Evolutionary conservation across 2,888 invertebrate genomes (phyloP).

Genomic region (Pterostichus niger): DNA sequence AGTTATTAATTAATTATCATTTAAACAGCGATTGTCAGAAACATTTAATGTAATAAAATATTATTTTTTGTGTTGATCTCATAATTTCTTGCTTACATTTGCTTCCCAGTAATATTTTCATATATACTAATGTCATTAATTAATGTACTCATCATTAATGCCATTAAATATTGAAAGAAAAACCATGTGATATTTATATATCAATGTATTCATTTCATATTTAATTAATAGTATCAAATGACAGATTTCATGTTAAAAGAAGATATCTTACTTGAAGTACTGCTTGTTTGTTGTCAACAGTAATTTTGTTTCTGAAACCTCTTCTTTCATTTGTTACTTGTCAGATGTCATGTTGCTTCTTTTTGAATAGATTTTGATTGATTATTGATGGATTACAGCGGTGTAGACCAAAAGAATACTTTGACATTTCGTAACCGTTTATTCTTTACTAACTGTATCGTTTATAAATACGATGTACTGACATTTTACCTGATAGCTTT

Average conservation of each 20-base stretch:
- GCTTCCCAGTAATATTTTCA: too few relatives aligned
- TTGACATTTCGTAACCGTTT: conserved; percentile 2
- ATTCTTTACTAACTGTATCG: background rate
- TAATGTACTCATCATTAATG: conserved; percentile 17
- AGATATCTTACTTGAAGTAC: conserved; percentile 19
- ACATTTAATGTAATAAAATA: background rate
- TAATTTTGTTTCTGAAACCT: conserved; percentile 29
- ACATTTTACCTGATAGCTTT: too few relatives aligned
- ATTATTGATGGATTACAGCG: conserved; percentile 28
- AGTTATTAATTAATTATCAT: background rate
- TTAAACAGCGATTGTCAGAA: too few relatives aligned
- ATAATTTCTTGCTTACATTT: too few relatives aligned
- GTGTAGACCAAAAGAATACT: conserved; percentile 27
- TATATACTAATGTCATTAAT: background rate
- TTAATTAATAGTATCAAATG: conserved; percentile 4
- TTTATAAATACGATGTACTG: too few relatives aligned
- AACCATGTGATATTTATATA: conserved; percentile 9
- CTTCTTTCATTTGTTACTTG: conserved; percentile 28
- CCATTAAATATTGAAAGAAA: background rate
- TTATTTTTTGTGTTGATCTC: background rate
- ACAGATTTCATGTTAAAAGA: conserved; percentile 4
- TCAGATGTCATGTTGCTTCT: conserved; percentile 27
- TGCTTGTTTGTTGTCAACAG: conserved; percentile 37
- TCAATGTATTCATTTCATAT: conserved; percentile 19
- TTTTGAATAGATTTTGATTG: conserved; percentile 37